Conservation (phyloP, 2,888 invertebrate species). For the Villa cingulata region DNA sequence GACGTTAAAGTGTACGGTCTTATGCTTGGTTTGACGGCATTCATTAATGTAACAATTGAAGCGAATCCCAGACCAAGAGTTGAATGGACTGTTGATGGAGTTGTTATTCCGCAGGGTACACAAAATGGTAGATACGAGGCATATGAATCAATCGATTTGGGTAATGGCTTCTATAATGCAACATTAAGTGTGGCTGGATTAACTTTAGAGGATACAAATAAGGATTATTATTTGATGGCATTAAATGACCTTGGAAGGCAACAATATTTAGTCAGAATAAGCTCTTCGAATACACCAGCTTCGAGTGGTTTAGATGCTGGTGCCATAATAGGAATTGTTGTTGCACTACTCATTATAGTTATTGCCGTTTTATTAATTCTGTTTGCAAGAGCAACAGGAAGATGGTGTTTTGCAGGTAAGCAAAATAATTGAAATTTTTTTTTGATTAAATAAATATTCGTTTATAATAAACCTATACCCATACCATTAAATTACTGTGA, state of each 20-base stretch:
- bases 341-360: constrained; percentile 52
- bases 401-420: constrained; percentile 83
- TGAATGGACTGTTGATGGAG: constrained; percentile 52
- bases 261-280: constrained; percentile 53
- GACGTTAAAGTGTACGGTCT: constrained; percentile 58
- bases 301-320: constrained; percentile 59
- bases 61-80: constrained; percentile 58
- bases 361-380: constrained; percentile 51
- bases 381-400: constrained; percentile 64
- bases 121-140: constrained; percentile 29
- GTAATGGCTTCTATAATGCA: constrained; percentile 54
- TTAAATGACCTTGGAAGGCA: constrained; percentile 53
- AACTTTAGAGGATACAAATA: constrained; percentile 61
- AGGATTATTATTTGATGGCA: constrained; percentile 52
- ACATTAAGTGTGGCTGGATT: constrained; percentile 52
- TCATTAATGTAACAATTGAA: constrained; percentile 56
- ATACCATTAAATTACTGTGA: no score
- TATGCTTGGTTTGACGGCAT: constrained; percentile 55
- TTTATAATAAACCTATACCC: no score
- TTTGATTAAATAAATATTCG: no score
- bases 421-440: no score
- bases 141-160: constrained; percentile 27
- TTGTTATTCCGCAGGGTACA: constrained; percentile 40
- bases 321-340: constrained; percentile 60
- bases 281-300: constrained; percentile 49